These are phyloP conservation scores for Pogonomyrmex barbatus DNA, from an alignment of 1,140 invertebrate species.

Conservation along the genomic window DNA sequence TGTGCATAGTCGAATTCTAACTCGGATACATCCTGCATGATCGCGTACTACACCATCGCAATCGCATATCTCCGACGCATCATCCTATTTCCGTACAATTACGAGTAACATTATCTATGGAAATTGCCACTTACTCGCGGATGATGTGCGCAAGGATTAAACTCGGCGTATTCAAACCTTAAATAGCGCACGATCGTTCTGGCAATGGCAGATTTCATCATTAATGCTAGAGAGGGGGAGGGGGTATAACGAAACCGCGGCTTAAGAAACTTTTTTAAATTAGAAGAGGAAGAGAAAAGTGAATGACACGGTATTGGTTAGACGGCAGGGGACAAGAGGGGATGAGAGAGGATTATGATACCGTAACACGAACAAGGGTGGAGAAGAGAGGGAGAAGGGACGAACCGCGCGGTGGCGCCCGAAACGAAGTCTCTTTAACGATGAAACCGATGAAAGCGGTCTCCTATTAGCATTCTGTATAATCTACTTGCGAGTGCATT, in stretches of 20 bases:
- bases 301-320: background rate
- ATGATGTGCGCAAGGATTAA: conserved; percentile 45
- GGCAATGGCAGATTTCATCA: conserved; percentile 32
- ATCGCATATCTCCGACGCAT: conserved; percentile 59
- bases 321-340: background rate
- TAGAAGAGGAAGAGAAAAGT: background rate
- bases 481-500: conserved; percentile 74
- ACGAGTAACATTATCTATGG: conserved; percentile 64
- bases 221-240: background rate
- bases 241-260: background rate
- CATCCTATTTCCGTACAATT: conserved; percentile 65
- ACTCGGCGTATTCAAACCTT: conserved; percentile 43
- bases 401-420: conserved; percentile 8
- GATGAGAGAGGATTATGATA: conserved; percentile 2
- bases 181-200: conserved; percentile 26
- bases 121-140: conserved; percentile 56
- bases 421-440: conserved; percentile 73
- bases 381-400: background rate
- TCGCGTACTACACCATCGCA: conserved; percentile 20
- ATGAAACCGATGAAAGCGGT: conserved; percentile 61
- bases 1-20: conserved; percentile 5
- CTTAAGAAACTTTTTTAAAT: conserved; percentile 33
- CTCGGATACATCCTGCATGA: conserved; percentile 31
- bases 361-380: background rate
- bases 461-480: conserved; percentile 67